Conservation (phyloP, 2,797 vertebrate species). For the Sandelia bainsii region DNA sequence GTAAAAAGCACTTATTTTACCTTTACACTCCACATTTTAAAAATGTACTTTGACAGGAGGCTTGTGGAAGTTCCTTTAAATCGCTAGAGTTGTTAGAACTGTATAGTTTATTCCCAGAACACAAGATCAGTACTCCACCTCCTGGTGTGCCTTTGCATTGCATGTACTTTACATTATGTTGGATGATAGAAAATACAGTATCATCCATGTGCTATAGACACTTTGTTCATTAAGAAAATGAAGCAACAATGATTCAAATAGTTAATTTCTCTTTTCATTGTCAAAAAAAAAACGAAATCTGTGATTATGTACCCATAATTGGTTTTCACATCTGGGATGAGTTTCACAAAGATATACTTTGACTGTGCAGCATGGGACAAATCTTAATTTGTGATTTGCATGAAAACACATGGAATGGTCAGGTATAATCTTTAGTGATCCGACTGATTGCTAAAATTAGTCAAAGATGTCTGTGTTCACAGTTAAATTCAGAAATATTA, state of each 20-base stretch:
- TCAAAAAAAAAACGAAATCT: not conserved
- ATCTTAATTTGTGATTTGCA: not conserved
- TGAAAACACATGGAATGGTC: not conserved
- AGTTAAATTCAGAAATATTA: no score
- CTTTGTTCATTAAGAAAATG: conserved; percentile 13
- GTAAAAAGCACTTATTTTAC: conserved; percentile 75
- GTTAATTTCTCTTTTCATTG: not conserved
- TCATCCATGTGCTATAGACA: conserved; percentile 35
- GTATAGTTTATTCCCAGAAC: conserved; percentile 41
- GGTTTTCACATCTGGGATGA: conserved; percentile 34
- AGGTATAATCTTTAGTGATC: no score
- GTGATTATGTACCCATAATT: conserved; percentile 7
- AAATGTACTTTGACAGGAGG: conserved; percentile 28
- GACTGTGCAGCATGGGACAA: not conserved
- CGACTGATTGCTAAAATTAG: no score
- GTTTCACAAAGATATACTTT: conserved; percentile 30
- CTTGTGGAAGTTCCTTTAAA: conserved; percentile 44
- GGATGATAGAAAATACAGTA: conserved; percentile 37
- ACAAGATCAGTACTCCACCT: conserved; percentile 78
- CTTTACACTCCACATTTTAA: conserved; percentile 32
- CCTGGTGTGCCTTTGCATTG: conserved; percentile 81
- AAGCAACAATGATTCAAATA: not conserved
- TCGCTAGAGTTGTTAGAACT: conserved; percentile 37
- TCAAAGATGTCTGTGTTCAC: no score
- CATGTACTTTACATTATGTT: conserved; percentile 59